Percentiles rank a stretch among this genome's conserved stretches.
phyloP scores from a whole-genome alignment of 1,140 invertebrate species.

The Nymphalis io region DNA sequence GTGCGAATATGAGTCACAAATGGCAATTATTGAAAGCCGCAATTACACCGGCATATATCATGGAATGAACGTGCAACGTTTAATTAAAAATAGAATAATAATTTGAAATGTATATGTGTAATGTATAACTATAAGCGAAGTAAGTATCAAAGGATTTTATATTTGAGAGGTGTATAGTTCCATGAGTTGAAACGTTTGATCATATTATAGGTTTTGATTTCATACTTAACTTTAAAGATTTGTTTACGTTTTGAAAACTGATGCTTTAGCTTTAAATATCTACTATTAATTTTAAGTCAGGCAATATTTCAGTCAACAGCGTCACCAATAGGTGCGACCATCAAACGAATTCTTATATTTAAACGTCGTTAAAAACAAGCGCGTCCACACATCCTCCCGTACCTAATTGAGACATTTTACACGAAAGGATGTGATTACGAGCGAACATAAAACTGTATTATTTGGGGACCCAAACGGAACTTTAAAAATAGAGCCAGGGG shows the following conservation, averaged over 20 bases:
- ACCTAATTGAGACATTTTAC: conserved; percentile 77
- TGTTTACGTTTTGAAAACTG: not conserved
- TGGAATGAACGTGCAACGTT: conserved; percentile 37
- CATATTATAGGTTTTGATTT: conserved; percentile 12
- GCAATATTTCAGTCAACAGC: conserved; percentile 49
- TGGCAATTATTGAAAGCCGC: conserved; percentile 55
- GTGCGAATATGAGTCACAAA: conserved; percentile 53
- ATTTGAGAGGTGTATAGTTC: not conserved
- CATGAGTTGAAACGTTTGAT: not conserved
- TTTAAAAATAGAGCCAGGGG: conserved; percentile 62
- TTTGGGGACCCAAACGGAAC: conserved; percentile 60
- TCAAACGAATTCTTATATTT: conserved; percentile 56
- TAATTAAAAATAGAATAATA: conserved; percentile 47
- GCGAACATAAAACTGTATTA: conserved; percentile 71
- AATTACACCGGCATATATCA: conserved; percentile 53
- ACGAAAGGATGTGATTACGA: conserved; percentile 75
- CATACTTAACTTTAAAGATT: not conserved
- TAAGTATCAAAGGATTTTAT: conserved; percentile 1
- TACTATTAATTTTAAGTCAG: conserved; percentile 21
- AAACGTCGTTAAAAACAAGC: conserved; percentile 63
- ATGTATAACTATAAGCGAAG: not conserved
- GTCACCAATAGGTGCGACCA: conserved; percentile 43
- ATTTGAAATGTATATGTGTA: conserved; percentile 10
- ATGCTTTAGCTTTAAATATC: not conserved
- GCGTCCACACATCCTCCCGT: conserved; percentile 70